A percentile compares a stretch with the other conserved stretches of the same genome.
phyloP scores from a whole-genome alignment of 1,140 invertebrate species.

The Drosophila pandora region DNA sequence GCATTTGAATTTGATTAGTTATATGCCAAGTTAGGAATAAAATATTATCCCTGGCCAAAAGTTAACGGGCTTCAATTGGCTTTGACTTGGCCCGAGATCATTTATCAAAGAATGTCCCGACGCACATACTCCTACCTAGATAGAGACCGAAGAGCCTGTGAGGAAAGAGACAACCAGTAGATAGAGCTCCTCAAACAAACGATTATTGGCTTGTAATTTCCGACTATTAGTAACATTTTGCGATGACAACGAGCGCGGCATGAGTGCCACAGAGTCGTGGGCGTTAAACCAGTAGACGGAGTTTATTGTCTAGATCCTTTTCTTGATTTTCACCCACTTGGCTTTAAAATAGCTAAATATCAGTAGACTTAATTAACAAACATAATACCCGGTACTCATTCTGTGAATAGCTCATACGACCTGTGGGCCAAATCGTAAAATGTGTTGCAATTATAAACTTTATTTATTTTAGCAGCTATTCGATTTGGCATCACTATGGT shows the following conservation, averaged over 20 bases:
- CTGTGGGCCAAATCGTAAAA: neutral
- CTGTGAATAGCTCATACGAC: neutral
- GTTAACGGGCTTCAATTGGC: constrained; percentile 50
- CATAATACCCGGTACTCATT: too few relatives aligned
- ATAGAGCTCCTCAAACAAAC: constrained; percentile 57
- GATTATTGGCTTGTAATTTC: constrained; percentile 79
- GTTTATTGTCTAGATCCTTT: constrained; percentile 14
- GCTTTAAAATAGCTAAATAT: too few relatives aligned
- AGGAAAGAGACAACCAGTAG: constrained; percentile 5
- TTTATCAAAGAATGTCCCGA: constrained; percentile 47
- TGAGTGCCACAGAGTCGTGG: constrained; percentile 35
- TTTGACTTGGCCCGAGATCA: constrained; percentile 40
- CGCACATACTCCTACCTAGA: constrained; percentile 42
- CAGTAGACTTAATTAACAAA: too few relatives aligned
- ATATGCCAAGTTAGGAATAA: constrained; percentile 62
- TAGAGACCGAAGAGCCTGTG: constrained; percentile 5
- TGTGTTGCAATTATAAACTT: neutral
- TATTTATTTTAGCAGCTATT: neutral
- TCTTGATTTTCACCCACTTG: constrained; percentile 2
- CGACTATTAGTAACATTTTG: constrained; percentile 80
- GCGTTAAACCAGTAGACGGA: neutral
- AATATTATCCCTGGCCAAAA: constrained; percentile 57
- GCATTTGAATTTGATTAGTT: constrained; percentile 65
- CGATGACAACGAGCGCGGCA: constrained; percentile 69
- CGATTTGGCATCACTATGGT: neutral